phyloP scores from a whole-genome alignment of 2,113 vertebrate species.

The Eublepharis macularius region DNA sequence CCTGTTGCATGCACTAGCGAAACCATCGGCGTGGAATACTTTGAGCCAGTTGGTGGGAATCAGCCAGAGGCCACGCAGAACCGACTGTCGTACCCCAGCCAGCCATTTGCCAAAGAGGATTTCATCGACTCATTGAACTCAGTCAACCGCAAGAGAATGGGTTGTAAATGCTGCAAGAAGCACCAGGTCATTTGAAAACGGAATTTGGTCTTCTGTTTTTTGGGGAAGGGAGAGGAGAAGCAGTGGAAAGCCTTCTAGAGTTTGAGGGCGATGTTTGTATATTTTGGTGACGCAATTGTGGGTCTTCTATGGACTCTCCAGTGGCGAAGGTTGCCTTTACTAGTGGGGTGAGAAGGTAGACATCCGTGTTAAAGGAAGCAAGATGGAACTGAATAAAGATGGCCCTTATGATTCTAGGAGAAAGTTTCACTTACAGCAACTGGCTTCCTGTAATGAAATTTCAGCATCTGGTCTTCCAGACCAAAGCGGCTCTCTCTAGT shows the following conservation, averaged over 20 bases:
- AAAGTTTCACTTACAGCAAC: too few relatives aligned
- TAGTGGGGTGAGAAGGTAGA: background rate
- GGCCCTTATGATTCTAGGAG: background rate
- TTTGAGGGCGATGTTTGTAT: background rate
- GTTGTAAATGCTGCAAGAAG: constrained; percentile 69
- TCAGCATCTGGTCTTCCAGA: background rate
- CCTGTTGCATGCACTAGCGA: background rate
- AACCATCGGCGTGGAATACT: background rate
- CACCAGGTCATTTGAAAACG: constrained; percentile 41
- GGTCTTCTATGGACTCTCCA: background rate
- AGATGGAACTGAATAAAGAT: background rate
- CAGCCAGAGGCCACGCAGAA: background rate
- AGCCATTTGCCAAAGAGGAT: fast-evolving
- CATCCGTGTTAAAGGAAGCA: background rate
- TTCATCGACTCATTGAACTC: background rate
- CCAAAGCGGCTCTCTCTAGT: background rate
- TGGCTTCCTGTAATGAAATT: background rate
- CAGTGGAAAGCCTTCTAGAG: background rate
- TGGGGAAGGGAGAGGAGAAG: background rate
- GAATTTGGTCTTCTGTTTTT: background rate
- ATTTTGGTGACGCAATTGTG: background rate
- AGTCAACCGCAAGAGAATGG: constrained; percentile 32
- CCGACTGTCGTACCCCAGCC: fast-evolving
- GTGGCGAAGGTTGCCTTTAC: background rate
- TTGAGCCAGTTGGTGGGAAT: background rate